Evolutionary conservation across 2,888 invertebrate genomes (phyloP).

Genomic region (Drosophila nigricruria): DNA sequence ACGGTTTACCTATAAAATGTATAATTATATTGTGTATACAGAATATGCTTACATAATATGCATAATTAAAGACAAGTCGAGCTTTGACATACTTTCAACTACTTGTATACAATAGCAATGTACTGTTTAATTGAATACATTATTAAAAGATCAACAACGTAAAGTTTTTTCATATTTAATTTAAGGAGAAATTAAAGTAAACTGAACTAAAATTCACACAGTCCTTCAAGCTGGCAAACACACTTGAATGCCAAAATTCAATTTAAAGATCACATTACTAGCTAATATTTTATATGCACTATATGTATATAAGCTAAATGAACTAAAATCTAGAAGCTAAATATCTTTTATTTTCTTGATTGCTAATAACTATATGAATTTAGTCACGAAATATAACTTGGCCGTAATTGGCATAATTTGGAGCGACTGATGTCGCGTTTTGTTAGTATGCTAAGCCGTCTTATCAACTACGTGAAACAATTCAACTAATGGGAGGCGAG

Average conservation of each 20-base stretch:
- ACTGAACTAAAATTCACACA: slow-evolving; percentile 47
- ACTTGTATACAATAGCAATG: slow-evolving; percentile 27
- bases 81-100: slow-evolving; percentile 27
- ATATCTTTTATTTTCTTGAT: slow-evolving; percentile 21
- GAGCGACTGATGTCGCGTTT: slow-evolving; percentile 27
- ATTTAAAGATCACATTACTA: slow-evolving; percentile 55
- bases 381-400: slow-evolving; percentile 38
- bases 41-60: slow-evolving; percentile 48
- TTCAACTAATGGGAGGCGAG: slow-evolving; percentile 44
- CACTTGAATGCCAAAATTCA: slow-evolving; percentile 41
- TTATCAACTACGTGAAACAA: slow-evolving; percentile 34
- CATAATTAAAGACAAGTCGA: slow-evolving; percentile 45
- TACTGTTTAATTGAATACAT: slow-evolving; percentile 15
- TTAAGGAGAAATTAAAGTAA: not conserved
- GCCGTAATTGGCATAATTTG: slow-evolving; percentile 37
- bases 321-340: slow-evolving; percentile 31
- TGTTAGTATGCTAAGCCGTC: slow-evolving; percentile 37
- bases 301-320: slow-evolving; percentile 20
- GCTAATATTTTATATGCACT: slow-evolving; percentile 29
- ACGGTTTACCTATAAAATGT: slow-evolving; percentile 55
- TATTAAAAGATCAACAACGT: slow-evolving; percentile 56
- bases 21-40: slow-evolving; percentile 34
- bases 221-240: slow-evolving; percentile 38
- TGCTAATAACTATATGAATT: slow-evolving; percentile 41
- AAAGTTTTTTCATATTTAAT: slow-evolving; percentile 12